These are phyloP conservation scores for Cololabis saira DNA, from an alignment of 2,113 vertebrate species.

Conservation along the genomic window DNA sequence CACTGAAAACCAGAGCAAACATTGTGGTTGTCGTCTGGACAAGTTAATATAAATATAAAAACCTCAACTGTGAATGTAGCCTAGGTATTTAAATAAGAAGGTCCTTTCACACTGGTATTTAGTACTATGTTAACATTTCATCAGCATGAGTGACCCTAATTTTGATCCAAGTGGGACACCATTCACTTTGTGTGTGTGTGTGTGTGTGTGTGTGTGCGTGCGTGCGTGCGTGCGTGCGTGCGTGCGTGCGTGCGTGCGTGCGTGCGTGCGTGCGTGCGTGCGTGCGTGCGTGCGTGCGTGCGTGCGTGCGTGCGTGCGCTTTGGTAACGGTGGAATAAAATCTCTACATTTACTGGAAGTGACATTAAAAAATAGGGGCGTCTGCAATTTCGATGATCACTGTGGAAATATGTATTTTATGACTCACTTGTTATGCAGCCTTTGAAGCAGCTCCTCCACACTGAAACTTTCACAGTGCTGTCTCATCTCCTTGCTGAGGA, in stretches of 20 bases:
- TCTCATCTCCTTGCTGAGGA: neutral
- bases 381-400: neutral
- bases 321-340: neutral
- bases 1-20: constrained; percentile 42
- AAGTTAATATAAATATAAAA: neutral
- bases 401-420: neutral
- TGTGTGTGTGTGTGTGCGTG: too few species aligned
- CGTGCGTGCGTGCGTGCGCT: too few species aligned
- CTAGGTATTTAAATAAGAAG: too few species aligned
- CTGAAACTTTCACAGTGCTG: neutral
- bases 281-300: too few species aligned
- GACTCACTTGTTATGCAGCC: constrained; percentile 55
- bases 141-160: neutral
- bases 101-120: neutral
- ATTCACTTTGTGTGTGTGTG: neutral
- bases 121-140: neutral
- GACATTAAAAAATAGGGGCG: neutral
- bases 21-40: neutral
- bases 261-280: too few species aligned
- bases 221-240: too few species aligned
- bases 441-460: constrained; percentile 20
- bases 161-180: neutral
- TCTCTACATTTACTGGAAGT: neutral
- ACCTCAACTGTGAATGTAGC: neutral
- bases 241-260: too few species aligned